Percentiles rank a stretch among this genome's conserved stretches.
Conservation (phyloP, 2,113 vertebrate genomes). For the Etheostoma spectabile region DNA sequence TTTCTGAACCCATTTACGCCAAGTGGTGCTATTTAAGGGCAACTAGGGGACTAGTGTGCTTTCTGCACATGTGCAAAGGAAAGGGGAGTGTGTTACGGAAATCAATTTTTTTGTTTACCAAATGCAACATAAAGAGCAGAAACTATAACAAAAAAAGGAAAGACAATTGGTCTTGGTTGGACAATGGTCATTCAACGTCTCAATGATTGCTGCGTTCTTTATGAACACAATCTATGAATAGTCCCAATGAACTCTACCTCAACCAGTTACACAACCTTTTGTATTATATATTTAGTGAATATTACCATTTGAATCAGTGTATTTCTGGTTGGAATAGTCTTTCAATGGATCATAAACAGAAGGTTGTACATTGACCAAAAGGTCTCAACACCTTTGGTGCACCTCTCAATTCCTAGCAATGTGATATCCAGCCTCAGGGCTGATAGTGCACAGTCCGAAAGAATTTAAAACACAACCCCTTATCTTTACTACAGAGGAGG, state of each 20-base stretch:
- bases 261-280: not conserved
- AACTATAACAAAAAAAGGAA: not conserved
- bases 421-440: not conserved
- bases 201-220: not conserved
- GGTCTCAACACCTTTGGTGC: not conserved
- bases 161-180: too few species aligned
- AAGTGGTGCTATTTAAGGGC: constrained; percentile 63
- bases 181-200: too few species aligned
- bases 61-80: constrained; percentile 4
- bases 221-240: not conserved
- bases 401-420: not conserved
- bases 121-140: not conserved
- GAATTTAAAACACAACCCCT: not conserved
- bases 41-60: constrained; percentile 7
- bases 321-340: not conserved
- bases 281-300: not conserved
- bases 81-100: constrained; percentile 3
- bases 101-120: too few species aligned
- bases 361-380: not conserved
- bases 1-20: constrained; percentile 61
- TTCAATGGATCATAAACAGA: not conserved
- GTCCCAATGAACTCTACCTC: not conserved
- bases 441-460: not conserved
- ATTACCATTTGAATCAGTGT: not conserved
- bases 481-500: not conserved